These are phyloP conservation scores for Drosophila saltans DNA, from an alignment of 1,140 invertebrate species.

Conservation along the genomic window DNA sequence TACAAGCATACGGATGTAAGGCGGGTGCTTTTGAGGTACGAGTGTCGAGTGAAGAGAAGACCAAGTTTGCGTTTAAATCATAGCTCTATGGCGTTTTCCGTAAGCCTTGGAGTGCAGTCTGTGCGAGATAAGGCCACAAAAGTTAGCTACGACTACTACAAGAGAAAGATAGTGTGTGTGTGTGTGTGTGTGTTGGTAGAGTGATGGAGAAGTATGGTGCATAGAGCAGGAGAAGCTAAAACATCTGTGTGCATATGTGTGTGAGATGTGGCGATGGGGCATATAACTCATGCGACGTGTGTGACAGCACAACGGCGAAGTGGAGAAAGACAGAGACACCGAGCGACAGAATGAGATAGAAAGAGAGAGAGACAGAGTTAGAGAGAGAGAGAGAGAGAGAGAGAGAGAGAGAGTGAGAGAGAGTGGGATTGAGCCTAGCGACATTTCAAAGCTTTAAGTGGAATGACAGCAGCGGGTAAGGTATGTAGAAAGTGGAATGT, in stretches of 20 bases:
- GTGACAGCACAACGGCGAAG: conserved; percentile 41
- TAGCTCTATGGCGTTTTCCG: conserved; percentile 24
- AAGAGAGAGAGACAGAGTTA: not conserved
- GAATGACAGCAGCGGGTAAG: conserved; percentile 6
- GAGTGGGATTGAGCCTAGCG: not conserved
- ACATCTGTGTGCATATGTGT: conserved; percentile 40
- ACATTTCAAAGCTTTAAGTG: conserved; percentile 12
- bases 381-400: not conserved
- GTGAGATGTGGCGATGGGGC: conserved; percentile 38
- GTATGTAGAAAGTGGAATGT: conserved; percentile 1
- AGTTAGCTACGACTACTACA: conserved; percentile 40
- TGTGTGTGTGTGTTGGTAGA: too few relatives aligned
- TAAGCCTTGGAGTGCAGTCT: conserved; percentile 53
- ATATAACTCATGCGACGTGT: conserved; percentile 62
- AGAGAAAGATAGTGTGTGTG: conserved; percentile 2
- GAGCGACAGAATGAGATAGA: not conserved
- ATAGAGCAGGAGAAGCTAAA: conserved; percentile 15
- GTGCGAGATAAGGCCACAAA: conserved; percentile 54
- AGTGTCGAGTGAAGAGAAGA: conserved; percentile 18
- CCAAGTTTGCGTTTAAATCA: conserved; percentile 58
- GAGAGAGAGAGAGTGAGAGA: not conserved
- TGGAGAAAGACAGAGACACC: not conserved
- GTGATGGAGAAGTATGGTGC: too few relatives aligned
- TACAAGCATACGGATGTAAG: not conserved
- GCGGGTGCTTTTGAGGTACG: not conserved